phyloP scores from a whole-genome alignment of 1,140 invertebrate species.

The Stratiolaelaps scimitus region DNA sequence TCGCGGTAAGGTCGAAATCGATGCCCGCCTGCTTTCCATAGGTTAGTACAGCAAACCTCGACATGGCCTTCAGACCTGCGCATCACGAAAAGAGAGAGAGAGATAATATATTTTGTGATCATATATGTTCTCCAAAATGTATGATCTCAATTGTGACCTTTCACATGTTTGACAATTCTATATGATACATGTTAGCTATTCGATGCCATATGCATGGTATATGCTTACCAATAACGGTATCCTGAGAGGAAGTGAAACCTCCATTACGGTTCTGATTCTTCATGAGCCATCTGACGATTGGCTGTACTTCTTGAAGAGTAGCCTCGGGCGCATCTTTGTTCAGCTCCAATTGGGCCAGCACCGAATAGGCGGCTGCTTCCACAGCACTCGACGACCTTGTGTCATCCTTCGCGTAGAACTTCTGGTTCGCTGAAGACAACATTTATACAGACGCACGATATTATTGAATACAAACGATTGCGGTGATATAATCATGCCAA shows the following conservation, averaged over 20 bases:
- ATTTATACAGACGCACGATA: too few relatives aligned
- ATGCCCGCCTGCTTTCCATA: conserved; percentile 3
- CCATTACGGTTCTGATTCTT: conserved; percentile 59
- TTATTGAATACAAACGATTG: too few relatives aligned
- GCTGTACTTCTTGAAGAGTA: conserved; percentile 44
- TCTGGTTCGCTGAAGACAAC: conserved; percentile 18
- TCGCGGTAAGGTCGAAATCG: neutral
- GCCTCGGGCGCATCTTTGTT: conserved; percentile 44
- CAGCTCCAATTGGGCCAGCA: conserved; percentile 51
- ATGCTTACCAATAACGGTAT: conserved; percentile 17
- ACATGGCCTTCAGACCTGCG: conserved; percentile 3
- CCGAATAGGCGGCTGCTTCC: conserved; percentile 61
- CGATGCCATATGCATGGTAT: too few relatives aligned
- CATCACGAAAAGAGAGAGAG: too few relatives aligned
- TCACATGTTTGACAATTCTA: too few relatives aligned
- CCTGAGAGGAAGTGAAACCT: conserved; percentile 53
- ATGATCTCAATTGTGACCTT: too few relatives aligned
- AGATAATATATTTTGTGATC: too few relatives aligned
- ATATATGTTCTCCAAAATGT: too few relatives aligned
- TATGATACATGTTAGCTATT: too few relatives aligned
- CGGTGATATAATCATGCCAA: too few relatives aligned
- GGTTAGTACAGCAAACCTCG: conserved; percentile 7
- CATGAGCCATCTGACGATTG: conserved; percentile 56
- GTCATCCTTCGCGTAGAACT: conserved; percentile 36
- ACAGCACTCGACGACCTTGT: conserved; percentile 45